phyloP scores from a whole-genome alignment of 2,797 vertebrate genomes.

The Cossypha dichroa region DNA sequence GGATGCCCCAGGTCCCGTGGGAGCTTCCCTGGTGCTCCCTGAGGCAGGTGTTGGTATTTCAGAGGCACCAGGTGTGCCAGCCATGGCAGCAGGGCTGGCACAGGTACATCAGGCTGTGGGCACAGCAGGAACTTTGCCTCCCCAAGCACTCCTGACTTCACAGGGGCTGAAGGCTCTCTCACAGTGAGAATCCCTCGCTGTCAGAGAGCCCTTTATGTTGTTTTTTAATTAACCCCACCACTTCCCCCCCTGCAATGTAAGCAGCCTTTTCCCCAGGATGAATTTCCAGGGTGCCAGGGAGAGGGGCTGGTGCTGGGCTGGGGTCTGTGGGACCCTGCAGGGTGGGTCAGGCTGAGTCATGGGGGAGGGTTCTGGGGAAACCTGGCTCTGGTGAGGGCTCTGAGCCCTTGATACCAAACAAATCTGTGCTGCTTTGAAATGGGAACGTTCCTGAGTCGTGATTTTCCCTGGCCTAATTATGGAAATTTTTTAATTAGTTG shows the following conservation, averaged over 20 bases:
- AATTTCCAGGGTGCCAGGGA: background rate
- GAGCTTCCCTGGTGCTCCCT: rapidly evolving
- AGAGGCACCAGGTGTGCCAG: rapidly evolving
- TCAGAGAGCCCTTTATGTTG: background rate
- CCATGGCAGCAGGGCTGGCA: background rate
- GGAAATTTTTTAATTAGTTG: constrained; percentile 51
- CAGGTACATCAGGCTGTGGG: background rate
- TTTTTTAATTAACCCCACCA: rapidly evolving
- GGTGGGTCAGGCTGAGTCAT: background rate
- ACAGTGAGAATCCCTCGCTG: rapidly evolving
- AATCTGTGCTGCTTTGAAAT: background rate
- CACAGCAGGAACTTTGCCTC: background rate
- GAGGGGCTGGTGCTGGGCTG: background rate
- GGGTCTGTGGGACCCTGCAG: background rate
- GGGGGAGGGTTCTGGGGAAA: background rate
- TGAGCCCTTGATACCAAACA: rapidly evolving
- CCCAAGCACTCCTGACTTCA: rapidly evolving
- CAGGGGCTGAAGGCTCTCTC: background rate
- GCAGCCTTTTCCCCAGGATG: background rate
- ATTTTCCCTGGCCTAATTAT: constrained; percentile 51
- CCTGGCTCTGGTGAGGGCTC: background rate
- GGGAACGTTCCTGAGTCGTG: background rate
- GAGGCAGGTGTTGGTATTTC: background rate
- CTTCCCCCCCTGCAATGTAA: background rate
- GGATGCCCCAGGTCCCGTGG: rapidly evolving